A percentile compares a stretch with the other conserved stretches of the same genome.
phyloP scores from a whole-genome alignment of 92 coral and sea anemone genomes.

The Pocillopora meandrina region DNA sequence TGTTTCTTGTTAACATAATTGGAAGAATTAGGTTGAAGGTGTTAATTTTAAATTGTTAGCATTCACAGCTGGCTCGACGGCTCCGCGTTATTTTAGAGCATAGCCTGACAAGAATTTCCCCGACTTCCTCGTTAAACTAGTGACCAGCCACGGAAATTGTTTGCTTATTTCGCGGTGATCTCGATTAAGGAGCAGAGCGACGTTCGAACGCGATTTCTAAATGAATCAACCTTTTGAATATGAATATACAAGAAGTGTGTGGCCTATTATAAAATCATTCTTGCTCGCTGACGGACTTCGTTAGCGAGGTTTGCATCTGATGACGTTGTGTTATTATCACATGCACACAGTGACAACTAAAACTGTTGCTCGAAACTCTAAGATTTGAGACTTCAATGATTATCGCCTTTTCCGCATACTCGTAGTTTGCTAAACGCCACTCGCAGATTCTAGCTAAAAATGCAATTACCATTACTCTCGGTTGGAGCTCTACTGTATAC shows the following conservation, averaged over 20 bases:
- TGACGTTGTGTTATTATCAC: slow-evolving; percentile 1
- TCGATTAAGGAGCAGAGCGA: slow-evolving; percentile 35
- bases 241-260: slow-evolving; percentile 33
- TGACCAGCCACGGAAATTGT: slow-evolving; percentile 29
- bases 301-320: slow-evolving; percentile 16
- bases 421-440: background rate
- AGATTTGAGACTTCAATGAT: background rate
- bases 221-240: slow-evolving; percentile 33
- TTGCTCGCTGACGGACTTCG: slow-evolving; percentile 18
- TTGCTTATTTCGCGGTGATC: slow-evolving; percentile 31
- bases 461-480: slow-evolving; percentile 35
- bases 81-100: slow-evolving; percentile 18
- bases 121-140: slow-evolving; percentile 34
- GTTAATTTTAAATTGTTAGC: slow-evolving; percentile 69
- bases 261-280: slow-evolving; percentile 29
- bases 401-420: background rate
- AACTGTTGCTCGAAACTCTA: slow-evolving; percentile 15
- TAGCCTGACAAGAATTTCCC: background rate
- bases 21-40: slow-evolving; percentile 74
- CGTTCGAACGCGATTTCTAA: slow-evolving; percentile 28
- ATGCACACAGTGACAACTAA: slow-evolving; percentile 14
- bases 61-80: slow-evolving; percentile 43
- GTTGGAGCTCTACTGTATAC: slow-evolving; percentile 38
- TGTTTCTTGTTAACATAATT: slow-evolving; percentile 70
- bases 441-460: slow-evolving; percentile 22